phyloP scores from a whole-genome alignment of 2,888 invertebrate genomes.

The Strigamia crassipes region DNA sequence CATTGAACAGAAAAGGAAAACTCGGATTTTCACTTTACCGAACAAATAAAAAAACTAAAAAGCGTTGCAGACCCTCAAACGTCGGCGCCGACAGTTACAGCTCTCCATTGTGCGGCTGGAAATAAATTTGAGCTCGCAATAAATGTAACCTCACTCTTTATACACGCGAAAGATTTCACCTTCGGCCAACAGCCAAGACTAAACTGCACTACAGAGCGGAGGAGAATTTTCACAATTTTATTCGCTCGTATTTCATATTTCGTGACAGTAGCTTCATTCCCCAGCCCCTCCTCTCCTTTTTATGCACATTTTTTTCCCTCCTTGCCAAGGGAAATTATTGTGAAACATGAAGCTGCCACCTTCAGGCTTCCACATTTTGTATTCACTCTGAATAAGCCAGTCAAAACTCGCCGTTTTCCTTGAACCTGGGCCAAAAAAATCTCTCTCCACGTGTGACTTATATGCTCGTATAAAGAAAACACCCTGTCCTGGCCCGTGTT shows the following conservation, averaged over 20 bases:
- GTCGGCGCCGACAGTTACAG: not conserved
- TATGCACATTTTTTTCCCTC: not conserved
- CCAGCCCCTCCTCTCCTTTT: not conserved
- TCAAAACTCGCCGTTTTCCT: not conserved
- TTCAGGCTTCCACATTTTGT: constrained; percentile 27
- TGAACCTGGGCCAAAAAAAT: constrained; percentile 11
- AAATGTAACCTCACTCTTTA: constrained; percentile 27
- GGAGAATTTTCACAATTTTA: constrained; percentile 16
- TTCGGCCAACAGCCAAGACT: constrained; percentile 6
- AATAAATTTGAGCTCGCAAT: not conserved
- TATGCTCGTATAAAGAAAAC: not conserved
- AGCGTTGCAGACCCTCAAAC: not conserved
- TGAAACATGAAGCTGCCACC: constrained; percentile 30
- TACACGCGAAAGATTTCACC: constrained; percentile 16
- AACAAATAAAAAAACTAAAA: not conserved
- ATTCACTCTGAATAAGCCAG: not conserved
- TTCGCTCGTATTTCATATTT: constrained; percentile 25
- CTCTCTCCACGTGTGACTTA: constrained; percentile 25
- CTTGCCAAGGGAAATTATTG: constrained; percentile 26
- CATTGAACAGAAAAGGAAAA: too few species aligned
- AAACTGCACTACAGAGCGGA: constrained; percentile 3
- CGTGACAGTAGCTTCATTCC: not conserved
- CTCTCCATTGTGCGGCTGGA: not conserved
- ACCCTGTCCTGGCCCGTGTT: not conserved
- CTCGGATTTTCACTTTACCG: too few species aligned